These are phyloP conservation scores for Trididemnum clinides DNA, from an alignment of 23 tunicate genomes.

Conservation along the genomic window DNA sequence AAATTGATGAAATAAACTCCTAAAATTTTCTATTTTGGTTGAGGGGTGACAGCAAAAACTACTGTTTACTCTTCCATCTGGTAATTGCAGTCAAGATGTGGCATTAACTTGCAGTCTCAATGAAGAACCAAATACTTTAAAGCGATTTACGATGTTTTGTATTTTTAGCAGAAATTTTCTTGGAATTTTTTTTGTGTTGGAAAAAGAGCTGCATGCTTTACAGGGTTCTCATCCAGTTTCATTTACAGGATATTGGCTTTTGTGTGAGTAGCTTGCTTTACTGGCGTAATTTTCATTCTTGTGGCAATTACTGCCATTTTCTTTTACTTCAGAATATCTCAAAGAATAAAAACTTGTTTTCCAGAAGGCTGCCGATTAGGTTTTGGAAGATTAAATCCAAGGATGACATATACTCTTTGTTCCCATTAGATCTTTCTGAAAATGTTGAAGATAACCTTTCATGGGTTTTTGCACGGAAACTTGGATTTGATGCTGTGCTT, in stretches of 20 bases:
- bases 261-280: neutral
- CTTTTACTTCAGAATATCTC: neutral
- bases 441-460: neutral
- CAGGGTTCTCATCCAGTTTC: neutral
- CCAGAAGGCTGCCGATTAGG: neutral
- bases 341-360: neutral
- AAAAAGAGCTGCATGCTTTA: neutral
- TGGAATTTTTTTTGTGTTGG: too few species aligned
- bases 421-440: neutral
- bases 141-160: too few species aligned
- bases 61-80: too few species aligned
- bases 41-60: too few species aligned
- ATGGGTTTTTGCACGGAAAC: neutral
- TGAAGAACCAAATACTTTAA: too few species aligned
- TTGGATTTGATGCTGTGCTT: neutral
- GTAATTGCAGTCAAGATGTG: too few species aligned
- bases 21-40: too few species aligned
- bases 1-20: too few species aligned
- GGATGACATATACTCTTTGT: neutral
- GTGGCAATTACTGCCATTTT: neutral
- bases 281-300: neutral
- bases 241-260: neutral
- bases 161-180: too few species aligned
- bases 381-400: neutral
- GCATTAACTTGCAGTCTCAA: too few species aligned